Percentiles rank a stretch among this genome's conserved stretches.
Conservation (phyloP, 2,113 vertebrate species). For the Varanus salvator region DNA sequence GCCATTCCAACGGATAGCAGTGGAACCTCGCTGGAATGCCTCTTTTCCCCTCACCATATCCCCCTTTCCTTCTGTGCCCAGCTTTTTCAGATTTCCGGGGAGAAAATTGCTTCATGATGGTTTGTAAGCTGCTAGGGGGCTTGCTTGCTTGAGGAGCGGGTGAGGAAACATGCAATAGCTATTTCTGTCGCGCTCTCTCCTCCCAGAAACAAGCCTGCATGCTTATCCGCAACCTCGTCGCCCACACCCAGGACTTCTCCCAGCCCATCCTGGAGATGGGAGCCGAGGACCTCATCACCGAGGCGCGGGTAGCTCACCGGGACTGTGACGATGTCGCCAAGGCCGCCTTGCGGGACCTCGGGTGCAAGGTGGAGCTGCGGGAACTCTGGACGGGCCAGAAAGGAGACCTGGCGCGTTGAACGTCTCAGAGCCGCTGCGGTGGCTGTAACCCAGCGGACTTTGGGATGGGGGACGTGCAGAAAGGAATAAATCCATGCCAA, state of each 20-base stretch:
- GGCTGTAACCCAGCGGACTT: fast-evolving
- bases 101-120: too few relatives aligned
- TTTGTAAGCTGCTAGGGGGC: too few relatives aligned
- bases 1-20: too few relatives aligned
- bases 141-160: too few relatives aligned
- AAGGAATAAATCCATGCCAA: neutral
- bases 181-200: neutral
- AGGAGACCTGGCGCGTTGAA: conserved; percentile 82
- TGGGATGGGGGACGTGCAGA: neutral
- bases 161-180: too few relatives aligned
- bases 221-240: conserved; percentile 92
- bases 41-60: fast-evolving
- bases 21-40: too few relatives aligned
- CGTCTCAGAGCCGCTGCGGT: fast-evolving
- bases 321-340: conserved; percentile 89
- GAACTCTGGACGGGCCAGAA: conserved; percentile 97
- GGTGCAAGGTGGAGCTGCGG: conserved; percentile 89
- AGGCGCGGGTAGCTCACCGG: conserved; percentile 82
- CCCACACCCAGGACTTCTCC: conserved; percentile 80
- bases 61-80: too few relatives aligned
- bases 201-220: conserved; percentile 93
- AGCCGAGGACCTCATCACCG: conserved; percentile 87
- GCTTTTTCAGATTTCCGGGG: too few relatives aligned
- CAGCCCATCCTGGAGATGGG: conserved; percentile 91
- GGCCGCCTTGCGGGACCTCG: conserved; percentile 91